These are phyloP conservation scores for Prosopocoilus inquinatus DNA, from an alignment of 2,888 invertebrate genomes.

Conservation along the genomic window DNA sequence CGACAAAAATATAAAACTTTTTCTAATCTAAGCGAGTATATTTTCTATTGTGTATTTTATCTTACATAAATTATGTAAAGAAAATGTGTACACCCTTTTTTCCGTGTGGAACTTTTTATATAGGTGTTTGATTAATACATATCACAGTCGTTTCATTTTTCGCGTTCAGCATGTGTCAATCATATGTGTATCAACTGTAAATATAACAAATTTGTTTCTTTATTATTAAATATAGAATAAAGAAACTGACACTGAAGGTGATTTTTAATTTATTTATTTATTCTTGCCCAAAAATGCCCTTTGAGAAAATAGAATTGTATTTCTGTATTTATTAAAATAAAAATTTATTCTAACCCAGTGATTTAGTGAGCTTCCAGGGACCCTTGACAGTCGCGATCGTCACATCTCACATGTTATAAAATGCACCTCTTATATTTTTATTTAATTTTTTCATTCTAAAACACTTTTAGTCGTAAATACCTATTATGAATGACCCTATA, in stretches of 20 bases:
- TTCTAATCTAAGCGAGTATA: slow-evolving; percentile 3
- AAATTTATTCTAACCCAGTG: too few relatives aligned
- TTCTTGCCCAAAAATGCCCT: too few relatives aligned
- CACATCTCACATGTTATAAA: too few relatives aligned
- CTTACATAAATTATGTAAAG: background rate
- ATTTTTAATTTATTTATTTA: too few relatives aligned
- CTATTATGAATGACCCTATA: too few relatives aligned
- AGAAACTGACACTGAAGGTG: slow-evolving; percentile 8
- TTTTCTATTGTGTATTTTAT: slow-evolving; percentile 4
- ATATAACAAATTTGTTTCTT: slow-evolving; percentile 40
- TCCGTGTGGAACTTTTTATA: slow-evolving; percentile 43
- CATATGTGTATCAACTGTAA: slow-evolving; percentile 40
- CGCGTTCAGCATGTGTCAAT: slow-evolving; percentile 35
- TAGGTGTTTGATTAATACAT: slow-evolving; percentile 48
- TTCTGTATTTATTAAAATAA: too few relatives aligned
- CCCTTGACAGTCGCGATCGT: too few relatives aligned
- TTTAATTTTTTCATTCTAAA: too few relatives aligned
- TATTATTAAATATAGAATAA: slow-evolving; percentile 24
- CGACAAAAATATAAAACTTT: slow-evolving; percentile 1
- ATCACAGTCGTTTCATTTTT: slow-evolving; percentile 30
- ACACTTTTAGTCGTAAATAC: too few relatives aligned
- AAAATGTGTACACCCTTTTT: slow-evolving; percentile 20
- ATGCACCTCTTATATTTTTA: too few relatives aligned
- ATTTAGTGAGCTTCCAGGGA: too few relatives aligned
- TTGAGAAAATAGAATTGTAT: too few relatives aligned